A percentile compares a stretch with the other conserved stretches of the same genome.
These are phyloP conservation scores for Pelecanus crispus DNA, from an alignment of 2,113 vertebrate species.

Conservation along the genomic window DNA sequence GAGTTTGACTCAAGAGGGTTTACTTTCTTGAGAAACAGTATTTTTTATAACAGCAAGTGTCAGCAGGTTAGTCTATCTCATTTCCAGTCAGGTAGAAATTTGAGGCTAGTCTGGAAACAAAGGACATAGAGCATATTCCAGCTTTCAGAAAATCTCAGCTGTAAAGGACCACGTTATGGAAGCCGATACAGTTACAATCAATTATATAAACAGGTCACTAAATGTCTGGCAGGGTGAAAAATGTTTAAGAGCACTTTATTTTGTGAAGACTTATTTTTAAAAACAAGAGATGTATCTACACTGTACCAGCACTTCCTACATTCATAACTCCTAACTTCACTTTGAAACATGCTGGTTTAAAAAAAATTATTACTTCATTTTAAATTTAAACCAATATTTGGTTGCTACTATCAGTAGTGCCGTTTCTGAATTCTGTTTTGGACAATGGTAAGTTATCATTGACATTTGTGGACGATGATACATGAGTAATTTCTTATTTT, in stretches of 20 bases:
- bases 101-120: not conserved
- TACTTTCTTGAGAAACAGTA: not conserved
- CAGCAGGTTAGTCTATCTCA: not conserved
- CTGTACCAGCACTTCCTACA: constrained; percentile 35
- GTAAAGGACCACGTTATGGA: not conserved
- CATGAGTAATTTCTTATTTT: not conserved
- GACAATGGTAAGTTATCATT: not conserved
- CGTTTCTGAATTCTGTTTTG: not conserved
- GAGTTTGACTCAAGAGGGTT: not conserved
- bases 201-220: not conserved
- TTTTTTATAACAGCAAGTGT: not conserved
- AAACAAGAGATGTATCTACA: constrained; percentile 25
- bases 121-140: not conserved
- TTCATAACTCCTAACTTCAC: constrained; percentile 10
- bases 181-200: constrained; percentile 4
- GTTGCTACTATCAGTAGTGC: constrained; percentile 2
- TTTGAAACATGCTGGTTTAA: constrained; percentile 10
- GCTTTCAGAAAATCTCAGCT: not conserved
- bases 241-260: constrained; percentile 76
- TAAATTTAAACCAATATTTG: constrained; percentile 25
- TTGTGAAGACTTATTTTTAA: constrained; percentile 29
- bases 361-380: constrained; percentile 28
- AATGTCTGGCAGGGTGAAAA: constrained; percentile 19
- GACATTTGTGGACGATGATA: not conserved
- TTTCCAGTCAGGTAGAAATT: not conserved